phyloP scores from a whole-genome alignment of 2,888 invertebrate species.

The Limulus polyphemus region DNA sequence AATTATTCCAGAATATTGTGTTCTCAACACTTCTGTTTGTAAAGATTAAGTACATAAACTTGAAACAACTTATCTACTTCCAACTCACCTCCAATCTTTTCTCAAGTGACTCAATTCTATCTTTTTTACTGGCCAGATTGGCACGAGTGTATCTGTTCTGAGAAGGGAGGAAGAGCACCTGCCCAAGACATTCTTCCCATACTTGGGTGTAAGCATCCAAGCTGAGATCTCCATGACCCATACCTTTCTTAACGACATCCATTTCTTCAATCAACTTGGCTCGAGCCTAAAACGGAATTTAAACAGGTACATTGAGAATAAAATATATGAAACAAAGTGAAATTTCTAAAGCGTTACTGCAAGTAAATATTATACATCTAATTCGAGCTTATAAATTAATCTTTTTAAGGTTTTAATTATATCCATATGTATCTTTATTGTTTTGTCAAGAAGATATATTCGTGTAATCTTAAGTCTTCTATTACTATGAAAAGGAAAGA shows the following conservation, averaged over 20 bases:
- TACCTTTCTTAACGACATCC: constrained; percentile 76
- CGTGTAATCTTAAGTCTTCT: no score
- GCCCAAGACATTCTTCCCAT: constrained; percentile 88
- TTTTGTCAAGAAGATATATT: no score
- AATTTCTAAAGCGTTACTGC: no score
- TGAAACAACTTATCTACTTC: not conserved
- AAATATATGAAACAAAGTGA: constrained; percentile 7
- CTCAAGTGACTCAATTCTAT: constrained; percentile 83
- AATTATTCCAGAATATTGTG: no score
- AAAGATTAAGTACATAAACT: no score
- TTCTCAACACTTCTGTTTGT: no score
- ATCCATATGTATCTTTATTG: no score
- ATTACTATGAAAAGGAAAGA: no score
- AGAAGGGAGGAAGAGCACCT: constrained; percentile 77
- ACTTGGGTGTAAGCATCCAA: constrained; percentile 85
- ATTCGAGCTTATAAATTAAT: no score
- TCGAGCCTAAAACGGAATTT: constrained; percentile 42
- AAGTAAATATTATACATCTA: no score
- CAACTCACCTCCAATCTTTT: constrained; percentile 60
- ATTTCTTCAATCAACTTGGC: constrained; percentile 63
- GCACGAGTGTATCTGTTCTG: constrained; percentile 88
- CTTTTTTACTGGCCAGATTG: constrained; percentile 88
- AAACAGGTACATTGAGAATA: no score
- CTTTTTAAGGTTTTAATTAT: no score
- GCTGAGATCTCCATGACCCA: constrained; percentile 89